Conservation (phyloP, 2,113 vertebrate species). For the Ceyx melanurus region DNA sequence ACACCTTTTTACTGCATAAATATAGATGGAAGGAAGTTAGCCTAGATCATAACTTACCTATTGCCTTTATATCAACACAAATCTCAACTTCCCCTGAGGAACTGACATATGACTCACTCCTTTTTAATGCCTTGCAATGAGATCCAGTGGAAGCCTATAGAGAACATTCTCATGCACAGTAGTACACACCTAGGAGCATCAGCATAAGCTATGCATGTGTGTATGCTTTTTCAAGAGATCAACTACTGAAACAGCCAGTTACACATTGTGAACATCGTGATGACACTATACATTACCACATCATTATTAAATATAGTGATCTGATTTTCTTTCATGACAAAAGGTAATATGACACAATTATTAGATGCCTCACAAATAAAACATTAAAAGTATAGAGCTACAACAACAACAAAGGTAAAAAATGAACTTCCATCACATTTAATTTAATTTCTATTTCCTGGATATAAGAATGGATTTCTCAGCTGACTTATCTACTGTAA, state of each 20-base stretch:
- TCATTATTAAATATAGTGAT: not conserved
- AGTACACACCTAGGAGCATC: not conserved
- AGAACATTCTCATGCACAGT: not conserved
- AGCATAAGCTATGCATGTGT: too few relatives aligned
- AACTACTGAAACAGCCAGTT: not conserved
- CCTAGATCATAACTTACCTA: not conserved
- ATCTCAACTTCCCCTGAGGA: not conserved
- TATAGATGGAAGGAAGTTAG: not conserved
- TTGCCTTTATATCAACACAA: not conserved
- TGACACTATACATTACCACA: not conserved
- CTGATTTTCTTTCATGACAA: not conserved
- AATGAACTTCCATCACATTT: not conserved
- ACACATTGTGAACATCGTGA: not conserved
- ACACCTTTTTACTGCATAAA: not conserved
- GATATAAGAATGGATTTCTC: not conserved
- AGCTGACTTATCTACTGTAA: not conserved
- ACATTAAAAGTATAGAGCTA: not conserved
- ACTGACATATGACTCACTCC: not conserved
- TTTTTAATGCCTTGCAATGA: not conserved
- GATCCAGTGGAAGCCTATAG: not conserved
- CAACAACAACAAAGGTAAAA: not conserved
- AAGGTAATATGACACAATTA: not conserved
- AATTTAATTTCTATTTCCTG: not conserved
- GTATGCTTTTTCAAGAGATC: not conserved
- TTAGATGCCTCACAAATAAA: not conserved